These are phyloP conservation scores for Nesoenas mayeri DNA, from an alignment of 2,113 vertebrate genomes.

Conservation along the genomic window DNA sequence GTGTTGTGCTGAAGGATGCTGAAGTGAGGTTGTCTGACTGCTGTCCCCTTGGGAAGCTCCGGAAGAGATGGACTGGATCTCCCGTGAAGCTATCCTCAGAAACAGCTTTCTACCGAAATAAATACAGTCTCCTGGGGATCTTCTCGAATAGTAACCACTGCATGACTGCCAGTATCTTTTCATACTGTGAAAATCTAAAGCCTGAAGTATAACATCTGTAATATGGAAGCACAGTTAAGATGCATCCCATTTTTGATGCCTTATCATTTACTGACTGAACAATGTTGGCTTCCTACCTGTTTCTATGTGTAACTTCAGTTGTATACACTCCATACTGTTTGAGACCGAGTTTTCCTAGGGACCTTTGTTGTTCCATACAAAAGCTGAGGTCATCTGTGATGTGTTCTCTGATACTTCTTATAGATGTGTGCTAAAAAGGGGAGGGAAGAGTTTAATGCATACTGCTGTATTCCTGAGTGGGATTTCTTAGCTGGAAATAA, in stretches of 20 bases:
- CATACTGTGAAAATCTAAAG: background rate
- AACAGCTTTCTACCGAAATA: slow-evolving; percentile 27
- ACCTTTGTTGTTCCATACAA: background rate
- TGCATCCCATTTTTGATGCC: background rate
- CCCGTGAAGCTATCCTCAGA: background rate
- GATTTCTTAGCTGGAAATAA: background rate
- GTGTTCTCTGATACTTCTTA: background rate
- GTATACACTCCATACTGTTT: background rate
- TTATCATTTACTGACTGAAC: background rate
- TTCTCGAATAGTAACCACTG: background rate
- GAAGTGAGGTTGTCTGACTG: slow-evolving; percentile 40
- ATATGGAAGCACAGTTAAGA: background rate
- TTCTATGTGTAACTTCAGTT: background rate
- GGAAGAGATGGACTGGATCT: slow-evolving; percentile 4
- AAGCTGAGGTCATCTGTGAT: background rate
- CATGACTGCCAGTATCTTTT: slow-evolving; percentile 3
- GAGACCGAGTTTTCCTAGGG: background rate
- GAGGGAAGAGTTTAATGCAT: background rate
- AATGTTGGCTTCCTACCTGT: background rate
- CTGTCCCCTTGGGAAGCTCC: slow-evolving; percentile 19
- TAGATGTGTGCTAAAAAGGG: background rate
- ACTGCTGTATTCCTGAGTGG: background rate
- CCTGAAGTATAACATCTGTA: background rate
- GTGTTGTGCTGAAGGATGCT: slow-evolving; percentile 24
- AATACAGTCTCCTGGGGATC: background rate